Percentiles rank a stretch among this genome's conserved stretches.
These are phyloP conservation scores for Leptopilina boulardi DNA, from an alignment of 1,140 invertebrate species.

Conservation along the genomic window DNA sequence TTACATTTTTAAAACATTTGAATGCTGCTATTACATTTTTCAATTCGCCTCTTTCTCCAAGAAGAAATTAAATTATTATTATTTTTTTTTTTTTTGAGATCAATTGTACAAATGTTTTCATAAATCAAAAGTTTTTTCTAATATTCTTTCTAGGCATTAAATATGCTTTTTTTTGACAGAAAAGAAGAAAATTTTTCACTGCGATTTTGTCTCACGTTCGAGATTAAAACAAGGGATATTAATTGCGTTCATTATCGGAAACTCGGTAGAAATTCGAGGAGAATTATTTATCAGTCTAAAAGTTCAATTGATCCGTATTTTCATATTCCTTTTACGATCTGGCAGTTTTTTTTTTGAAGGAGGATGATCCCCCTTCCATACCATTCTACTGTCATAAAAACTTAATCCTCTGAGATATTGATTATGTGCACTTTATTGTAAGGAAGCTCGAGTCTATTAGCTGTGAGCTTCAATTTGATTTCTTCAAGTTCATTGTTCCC, in stretches of 20 bases:
- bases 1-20: too few species aligned
- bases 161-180: neutral
- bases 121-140: too few species aligned
- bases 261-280: neutral
- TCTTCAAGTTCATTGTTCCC: conserved; percentile 10
- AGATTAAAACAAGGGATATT: conserved; percentile 4
- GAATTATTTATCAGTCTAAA: conserved; percentile 19
- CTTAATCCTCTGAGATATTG: conserved; percentile 16
- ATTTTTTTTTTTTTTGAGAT: too few species aligned
- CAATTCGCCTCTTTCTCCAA: too few species aligned
- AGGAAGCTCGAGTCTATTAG: conserved; percentile 3
- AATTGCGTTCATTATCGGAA: conserved; percentile 11
- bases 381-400: conserved; percentile 8
- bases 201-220: neutral
- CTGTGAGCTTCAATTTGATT: conserved; percentile 14
- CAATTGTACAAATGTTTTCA: too few species aligned
- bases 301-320: neutral
- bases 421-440: conserved; percentile 20
- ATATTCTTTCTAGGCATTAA: too few species aligned
- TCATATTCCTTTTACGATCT: conserved; percentile 1
- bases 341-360: conserved; percentile 12
- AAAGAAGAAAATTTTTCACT: neutral
- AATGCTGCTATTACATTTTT: too few species aligned
- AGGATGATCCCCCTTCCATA: neutral
- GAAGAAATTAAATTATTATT: too few species aligned